Evolutionary conservation across 35 echinoderm and acorn worm species (phyloP).

Genomic region (Heliocidaris erythrogramma): DNA sequence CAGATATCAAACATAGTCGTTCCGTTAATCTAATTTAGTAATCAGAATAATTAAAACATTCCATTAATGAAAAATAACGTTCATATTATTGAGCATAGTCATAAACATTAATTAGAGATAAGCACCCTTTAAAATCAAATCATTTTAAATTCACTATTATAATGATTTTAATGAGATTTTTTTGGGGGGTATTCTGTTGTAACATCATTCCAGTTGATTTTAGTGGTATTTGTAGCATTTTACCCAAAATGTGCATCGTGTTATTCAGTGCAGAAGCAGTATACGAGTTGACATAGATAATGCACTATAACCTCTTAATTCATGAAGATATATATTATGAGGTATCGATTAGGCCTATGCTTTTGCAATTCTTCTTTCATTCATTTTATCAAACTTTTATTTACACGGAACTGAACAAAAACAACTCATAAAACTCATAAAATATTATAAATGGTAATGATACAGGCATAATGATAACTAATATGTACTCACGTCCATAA

Average conservation of each 20-base stretch:
- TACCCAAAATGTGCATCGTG: background rate
- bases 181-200: too few relatives aligned
- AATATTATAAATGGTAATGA: background rate
- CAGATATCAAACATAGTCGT: conserved; percentile 80
- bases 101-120: too few relatives aligned
- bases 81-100: background rate
- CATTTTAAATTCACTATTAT: too few relatives aligned
- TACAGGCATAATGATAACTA: background rate
- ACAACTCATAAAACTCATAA: background rate
- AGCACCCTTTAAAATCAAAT: too few relatives aligned
- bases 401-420: background rate
- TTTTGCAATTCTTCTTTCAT: background rate
- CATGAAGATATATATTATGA: background rate
- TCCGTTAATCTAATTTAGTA: conserved; percentile 75
- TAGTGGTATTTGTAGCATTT: background rate
- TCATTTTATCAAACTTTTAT: background rate
- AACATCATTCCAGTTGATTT: too few relatives aligned
- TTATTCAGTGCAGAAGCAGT: background rate
- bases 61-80: background rate
- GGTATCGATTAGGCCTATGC: background rate
- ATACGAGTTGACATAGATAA: too few relatives aligned
- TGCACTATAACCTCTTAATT: background rate
- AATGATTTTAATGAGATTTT: too few relatives aligned
- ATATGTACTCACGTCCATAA: conserved; percentile 74
- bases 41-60: background rate